A percentile compares a stretch with the other conserved stretches of the same genome.
Evolutionary conservation across 2,113 vertebrate species (phyloP).

Genomic region (Mobula hypostoma): DNA sequence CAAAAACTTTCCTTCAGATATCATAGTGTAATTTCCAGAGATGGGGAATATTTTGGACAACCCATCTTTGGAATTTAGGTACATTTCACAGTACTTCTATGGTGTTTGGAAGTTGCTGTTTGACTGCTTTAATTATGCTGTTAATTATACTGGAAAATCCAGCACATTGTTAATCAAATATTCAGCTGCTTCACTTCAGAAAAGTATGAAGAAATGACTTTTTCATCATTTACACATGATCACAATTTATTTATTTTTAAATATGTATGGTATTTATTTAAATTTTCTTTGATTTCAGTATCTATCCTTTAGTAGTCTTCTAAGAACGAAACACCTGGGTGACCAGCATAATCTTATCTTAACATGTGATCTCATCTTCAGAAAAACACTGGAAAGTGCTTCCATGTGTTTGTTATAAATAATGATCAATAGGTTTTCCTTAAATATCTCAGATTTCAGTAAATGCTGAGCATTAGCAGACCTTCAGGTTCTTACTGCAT

Average conservation of each 20-base stretch:
- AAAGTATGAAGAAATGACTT: background rate
- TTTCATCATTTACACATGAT: background rate
- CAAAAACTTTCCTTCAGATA: background rate
- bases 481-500: background rate
- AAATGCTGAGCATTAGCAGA: background rate
- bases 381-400: background rate
- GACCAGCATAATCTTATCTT: background rate
- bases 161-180: background rate
- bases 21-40: background rate
- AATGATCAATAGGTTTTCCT: background rate
- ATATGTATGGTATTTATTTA: background rate
- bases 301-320: background rate
- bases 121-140: background rate
- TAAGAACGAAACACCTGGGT: background rate
- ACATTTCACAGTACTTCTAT: background rate
- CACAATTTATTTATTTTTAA: background rate
- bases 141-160: background rate
- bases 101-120: background rate
- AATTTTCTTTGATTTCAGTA: background rate
- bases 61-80: background rate
- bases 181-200: background rate
- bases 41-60: background rate
- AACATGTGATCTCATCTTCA: background rate
- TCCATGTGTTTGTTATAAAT: constrained; percentile 2
- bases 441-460: constrained; percentile 12